Conservation (phyloP, 1,140 invertebrate species). For the Drosophila grimshawi region DNA sequence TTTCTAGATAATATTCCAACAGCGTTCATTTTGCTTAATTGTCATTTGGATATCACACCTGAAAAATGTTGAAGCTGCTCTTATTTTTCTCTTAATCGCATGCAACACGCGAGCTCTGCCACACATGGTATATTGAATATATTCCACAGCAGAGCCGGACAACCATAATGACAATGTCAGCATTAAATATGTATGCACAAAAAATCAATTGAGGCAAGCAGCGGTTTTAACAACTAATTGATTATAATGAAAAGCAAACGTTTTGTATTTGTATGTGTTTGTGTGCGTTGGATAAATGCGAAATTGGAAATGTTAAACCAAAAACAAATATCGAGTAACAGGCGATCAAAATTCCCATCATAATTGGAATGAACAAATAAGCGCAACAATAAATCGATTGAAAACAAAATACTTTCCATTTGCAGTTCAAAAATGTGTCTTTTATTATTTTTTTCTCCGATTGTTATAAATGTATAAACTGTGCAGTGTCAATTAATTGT, state of each 20-base stretch:
- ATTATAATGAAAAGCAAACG: slow-evolving; percentile 72
- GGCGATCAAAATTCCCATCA: neutral
- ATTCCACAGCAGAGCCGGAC: slow-evolving; percentile 23
- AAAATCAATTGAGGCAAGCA: slow-evolving; percentile 38
- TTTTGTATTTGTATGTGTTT: slow-evolving; percentile 41
- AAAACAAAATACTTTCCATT: neutral
- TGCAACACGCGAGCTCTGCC: slow-evolving; percentile 55
- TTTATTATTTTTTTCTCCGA: neutral
- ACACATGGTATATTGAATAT: neutral
- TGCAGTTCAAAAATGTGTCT: neutral
- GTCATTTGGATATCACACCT: slow-evolving; percentile 41
- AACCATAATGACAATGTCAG: slow-evolving; percentile 31
- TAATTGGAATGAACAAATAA: neutral
- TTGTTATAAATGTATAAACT: no score
- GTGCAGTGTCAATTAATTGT: no score
- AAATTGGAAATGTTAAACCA: slow-evolving; percentile 19
- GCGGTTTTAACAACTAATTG: slow-evolving; percentile 59
- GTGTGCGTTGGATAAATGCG: slow-evolving; percentile 12
- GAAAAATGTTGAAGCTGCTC: slow-evolving; percentile 23
- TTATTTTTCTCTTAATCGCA: slow-evolving; percentile 55
- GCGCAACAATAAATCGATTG: neutral
- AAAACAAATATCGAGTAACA: slow-evolving; percentile 10
- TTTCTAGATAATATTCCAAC: no score
- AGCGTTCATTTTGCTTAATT: no score
- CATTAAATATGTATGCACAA: slow-evolving; percentile 62